Evolutionary conservation across 2,888 invertebrate species (phyloP), one percentile per base, ranked within the genome.

Genomic region (Congeria kusceri): DNA sequence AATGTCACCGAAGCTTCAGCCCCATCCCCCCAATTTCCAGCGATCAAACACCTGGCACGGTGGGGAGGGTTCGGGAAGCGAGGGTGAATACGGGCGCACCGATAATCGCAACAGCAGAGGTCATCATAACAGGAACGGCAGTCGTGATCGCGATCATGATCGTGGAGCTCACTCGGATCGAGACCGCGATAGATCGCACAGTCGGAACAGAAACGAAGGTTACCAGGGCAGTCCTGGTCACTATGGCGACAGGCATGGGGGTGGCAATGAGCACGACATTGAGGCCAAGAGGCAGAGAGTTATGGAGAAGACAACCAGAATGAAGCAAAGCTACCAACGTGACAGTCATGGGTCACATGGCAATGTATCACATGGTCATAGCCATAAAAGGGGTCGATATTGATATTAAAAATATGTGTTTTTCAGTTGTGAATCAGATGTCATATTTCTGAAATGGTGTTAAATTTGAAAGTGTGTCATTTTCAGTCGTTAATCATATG

Each of bases 1-100:
- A 39, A 39, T 39, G 3, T 53, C 53, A n/a, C 53, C 53, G 1
- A 58, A 64, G 53, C 46, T 56, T 53, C 71, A 62, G n/a, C 20
- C 64, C n/a, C 65, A 59, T 18, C 68, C 63, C 5, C 78, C 83
- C 0, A 57, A 62, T 59, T 82, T 84, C 49, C 83, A 86, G 2
- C 68, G 81, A 62, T 82, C 84, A 11, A 70, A 83, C 28, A 85
- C 86, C 7, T 86, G 86, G 86, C 84, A 86, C 61, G 86, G 86
- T 23, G 61, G 59, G 29, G 81, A 81, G 56, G 25, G 61, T 5
- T 23, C 44, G 1, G 58, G 47, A 18, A 62, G 77, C 23, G 72
- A 71, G 1, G 29, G 58, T 32, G 23, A 59, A 15, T 53, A 63
- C 2, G 23, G 67, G 13, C 72, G 53, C 11, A 11, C 29, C 3